These are phyloP conservation scores for Paedocypris micromegethes DNA, from an alignment of 2,797 vertebrate species.

Conservation along the genomic window DNA sequence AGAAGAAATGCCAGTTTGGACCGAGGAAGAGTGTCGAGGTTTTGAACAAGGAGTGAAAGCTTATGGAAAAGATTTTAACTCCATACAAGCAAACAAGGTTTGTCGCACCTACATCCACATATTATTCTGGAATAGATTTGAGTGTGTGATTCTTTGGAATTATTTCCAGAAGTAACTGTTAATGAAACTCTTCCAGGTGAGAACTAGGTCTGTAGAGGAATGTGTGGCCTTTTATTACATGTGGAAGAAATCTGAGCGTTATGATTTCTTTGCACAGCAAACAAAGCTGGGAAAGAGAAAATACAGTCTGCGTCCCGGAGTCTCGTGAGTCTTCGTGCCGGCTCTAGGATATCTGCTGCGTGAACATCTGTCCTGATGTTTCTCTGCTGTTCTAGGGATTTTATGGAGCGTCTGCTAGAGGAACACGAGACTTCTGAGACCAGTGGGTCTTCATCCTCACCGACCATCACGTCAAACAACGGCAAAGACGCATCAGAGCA, in stretches of 20 bases:
- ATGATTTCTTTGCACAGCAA: slow-evolving; percentile 97
- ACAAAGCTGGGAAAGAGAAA: slow-evolving; percentile 97
- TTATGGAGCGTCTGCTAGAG: slow-evolving; percentile 90
- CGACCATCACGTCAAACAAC: slow-evolving; percentile 83
- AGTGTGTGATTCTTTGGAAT: neutral
- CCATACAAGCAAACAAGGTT: slow-evolving; percentile 96
- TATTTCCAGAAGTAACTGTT: slow-evolving; percentile 35
- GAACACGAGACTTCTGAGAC: slow-evolving; percentile 88
- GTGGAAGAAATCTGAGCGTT: slow-evolving; percentile 97
- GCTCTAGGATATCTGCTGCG: neutral
- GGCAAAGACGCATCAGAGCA: slow-evolving; percentile 84
- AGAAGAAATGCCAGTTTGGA: slow-evolving; percentile 96
- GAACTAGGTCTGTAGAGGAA: slow-evolving; percentile 91
- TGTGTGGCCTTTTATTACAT: slow-evolving; percentile 98
- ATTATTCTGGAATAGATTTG: neutral
- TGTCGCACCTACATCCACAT: slow-evolving; percentile 22
- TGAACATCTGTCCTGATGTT: slow-evolving; percentile 4
- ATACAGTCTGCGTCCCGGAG: slow-evolving; percentile 92
- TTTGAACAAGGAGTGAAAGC: slow-evolving; percentile 93
- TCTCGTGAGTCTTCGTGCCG: slow-evolving; percentile 79
- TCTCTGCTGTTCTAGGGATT: slow-evolving; percentile 72
- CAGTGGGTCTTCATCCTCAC: slow-evolving; percentile 81
- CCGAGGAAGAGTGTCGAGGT: slow-evolving; percentile 92
- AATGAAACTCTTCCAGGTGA: slow-evolving; percentile 80
- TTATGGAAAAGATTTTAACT: slow-evolving; percentile 94